Evolutionary conservation across 2,113 vertebrate species (phyloP).

Genomic region (Megaceryle torquata): DNA sequence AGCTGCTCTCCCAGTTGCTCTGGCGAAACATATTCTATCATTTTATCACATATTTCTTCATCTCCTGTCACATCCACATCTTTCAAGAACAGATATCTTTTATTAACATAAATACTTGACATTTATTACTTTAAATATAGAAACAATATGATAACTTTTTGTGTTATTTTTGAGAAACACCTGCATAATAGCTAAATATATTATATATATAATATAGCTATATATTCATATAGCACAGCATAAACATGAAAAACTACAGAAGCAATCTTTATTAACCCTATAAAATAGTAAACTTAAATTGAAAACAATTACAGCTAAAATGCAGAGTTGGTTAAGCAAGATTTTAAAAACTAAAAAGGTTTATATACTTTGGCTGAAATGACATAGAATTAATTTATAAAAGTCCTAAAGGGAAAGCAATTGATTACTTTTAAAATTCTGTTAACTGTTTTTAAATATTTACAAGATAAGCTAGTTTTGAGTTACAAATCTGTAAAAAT

Average conservation of each 20-base stretch:
- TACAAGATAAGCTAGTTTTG: neutral
- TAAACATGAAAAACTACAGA: neutral
- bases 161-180: neutral
- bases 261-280: neutral
- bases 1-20: conserved; percentile 86
- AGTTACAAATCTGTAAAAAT: neutral
- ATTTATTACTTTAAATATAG: neutral
- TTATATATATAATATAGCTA: no score
- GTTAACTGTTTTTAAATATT: neutral
- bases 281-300: neutral
- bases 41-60: conserved; percentile 69
- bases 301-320: neutral
- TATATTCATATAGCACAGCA: neutral
- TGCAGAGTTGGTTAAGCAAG: neutral
- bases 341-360: neutral
- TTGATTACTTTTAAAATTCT: neutral
- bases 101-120: neutral
- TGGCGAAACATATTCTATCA: conserved; percentile 84
- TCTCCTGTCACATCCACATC: conserved; percentile 70
- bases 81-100: conserved; percentile 42
- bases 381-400: neutral
- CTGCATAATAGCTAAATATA: neutral
- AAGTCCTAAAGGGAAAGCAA: neutral
- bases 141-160: accelerated
- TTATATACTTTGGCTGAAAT: neutral